Evolutionary conservation across 2,888 invertebrate species (phyloP), one percentile per base, ranked within the genome.

Genomic region (Dugesia japonica): DNA sequence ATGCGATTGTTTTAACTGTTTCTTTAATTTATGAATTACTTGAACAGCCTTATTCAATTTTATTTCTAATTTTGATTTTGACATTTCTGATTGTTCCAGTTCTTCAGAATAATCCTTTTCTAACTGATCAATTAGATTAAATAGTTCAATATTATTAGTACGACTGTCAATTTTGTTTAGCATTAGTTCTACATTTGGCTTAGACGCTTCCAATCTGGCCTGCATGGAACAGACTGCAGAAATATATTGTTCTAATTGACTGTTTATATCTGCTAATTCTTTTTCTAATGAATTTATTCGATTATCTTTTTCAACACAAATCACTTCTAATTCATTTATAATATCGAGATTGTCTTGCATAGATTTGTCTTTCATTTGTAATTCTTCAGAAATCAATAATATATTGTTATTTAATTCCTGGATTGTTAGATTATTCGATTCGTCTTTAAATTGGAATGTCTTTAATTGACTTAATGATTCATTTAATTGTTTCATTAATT

Each of bases 281-380:
- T 76, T 75, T 28, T 76, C 76, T 17, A 76, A 33, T 9, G 42
- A 33, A 26, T 28, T 42, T 15, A 76, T 77, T 28, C 76, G n/a
- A 42, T 38, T 42, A 26, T 76, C 76, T 26, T 76, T 75, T 42
- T 76, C 76, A 20, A 42, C 77, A 26, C n/a, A 27, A 26, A 75
- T 76, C 1, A 42, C 76, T 76, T 76, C 76, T 1, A 76, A 75
- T 13, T 76, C 76, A 26, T 77, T 76, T 0, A 76, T 33, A 56
- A 26, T 72, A 23, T 38, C 74, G 26, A 33, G 9, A 73, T 33
- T 38, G 9, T 73, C 74, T 23, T 23, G 15, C 7, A 73, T 73
- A 13, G 31, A 20, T 73, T 73, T 33, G 4, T 73, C 31, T 33
- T 73, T 73, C 7, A 26, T 1, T 26, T 26, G 1, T 73, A 73